Percentiles rank a stretch among this genome's conserved stretches.
Evolutionary conservation across 2,888 invertebrate genomes (phyloP).

Genomic region (Heliconius erato): DNA sequence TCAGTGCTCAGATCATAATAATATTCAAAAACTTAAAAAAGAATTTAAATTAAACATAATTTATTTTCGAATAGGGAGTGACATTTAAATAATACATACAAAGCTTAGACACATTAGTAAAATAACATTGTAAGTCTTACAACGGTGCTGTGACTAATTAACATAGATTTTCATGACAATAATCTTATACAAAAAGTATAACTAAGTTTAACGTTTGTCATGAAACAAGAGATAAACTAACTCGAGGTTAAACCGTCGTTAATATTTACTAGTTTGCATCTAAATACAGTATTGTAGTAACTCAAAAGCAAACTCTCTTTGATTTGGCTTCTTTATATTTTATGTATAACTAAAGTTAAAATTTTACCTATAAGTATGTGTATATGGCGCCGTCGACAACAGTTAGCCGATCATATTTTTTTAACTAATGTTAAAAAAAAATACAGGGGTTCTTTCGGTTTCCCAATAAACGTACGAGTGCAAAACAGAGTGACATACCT

Average conservation of each 20-base stretch:
- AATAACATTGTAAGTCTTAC: constrained; percentile 16
- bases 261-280: background rate
- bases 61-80: background rate
- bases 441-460: no score
- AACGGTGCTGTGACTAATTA: background rate
- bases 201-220: background rate
- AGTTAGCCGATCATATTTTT: no score
- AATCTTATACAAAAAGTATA: background rate
- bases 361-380: no score
- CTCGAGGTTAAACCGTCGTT: constrained; percentile 7
- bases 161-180: constrained; percentile 13
- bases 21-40: no score
- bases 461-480: no score
- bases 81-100: constrained; percentile 19
- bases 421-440: no score
- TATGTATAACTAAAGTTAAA: no score
- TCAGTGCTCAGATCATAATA: no score
- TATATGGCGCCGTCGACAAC: no score
- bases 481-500: no score
- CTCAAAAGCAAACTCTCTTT: background rate
- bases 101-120: background rate
- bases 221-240: constrained; percentile 1
- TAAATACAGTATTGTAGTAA: constrained; percentile 2
- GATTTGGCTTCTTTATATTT: no score
- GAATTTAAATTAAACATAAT: no score